Evolutionary conservation across 2,797 vertebrate species (phyloP), one percentile per base, ranked within the genome.

Genomic region (Sylvia borin): DNA sequence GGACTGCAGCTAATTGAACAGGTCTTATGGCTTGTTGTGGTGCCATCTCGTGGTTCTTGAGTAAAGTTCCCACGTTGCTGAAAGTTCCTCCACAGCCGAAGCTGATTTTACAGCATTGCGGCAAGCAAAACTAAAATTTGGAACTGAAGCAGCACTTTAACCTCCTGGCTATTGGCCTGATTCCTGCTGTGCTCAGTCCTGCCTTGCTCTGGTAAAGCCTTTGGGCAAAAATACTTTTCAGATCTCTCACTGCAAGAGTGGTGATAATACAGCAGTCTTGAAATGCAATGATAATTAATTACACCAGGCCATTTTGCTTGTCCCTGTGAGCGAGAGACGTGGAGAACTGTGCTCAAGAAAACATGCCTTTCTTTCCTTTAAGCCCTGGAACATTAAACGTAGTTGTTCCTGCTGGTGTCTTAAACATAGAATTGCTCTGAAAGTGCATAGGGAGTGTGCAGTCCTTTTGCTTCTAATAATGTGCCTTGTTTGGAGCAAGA

Each of bases 21-120:
- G 82, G 13, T 20, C 66, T 75, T 75, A 25, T 25, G 51, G 11
- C 72, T 96, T 75, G 0, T 60, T 71, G 21, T 88, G 70, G 66
- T 89, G 93, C 95, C 96, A 94, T 74, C 97, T 97, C 40, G 95
- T 95, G 96, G 95, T 32, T 65, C 48, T 10, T 12, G 24, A 10
- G 38, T 14, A 47, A 47, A 85, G 71, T 36, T 80, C 60, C 38
- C 51, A 11, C 2, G 2, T 7, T 43, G 51, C 32, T 48, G 29
- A 8, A 75, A 89, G 84, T 64, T 62, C 1, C 53, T 45, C 18
- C 32, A 1, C 10, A 13, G 71, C 67, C 34, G 1, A 40, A 61
- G 34, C n/a, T 42, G 54, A 27, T 93, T 95, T 92, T 83, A 21
- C 86, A 62, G 91, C 84, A 83, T 38, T 85, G 85, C 21, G 21